Evolutionary conservation across 2,113 vertebrate genomes (phyloP).

Genomic region (Sphaerodactylus townsendi): DNA sequence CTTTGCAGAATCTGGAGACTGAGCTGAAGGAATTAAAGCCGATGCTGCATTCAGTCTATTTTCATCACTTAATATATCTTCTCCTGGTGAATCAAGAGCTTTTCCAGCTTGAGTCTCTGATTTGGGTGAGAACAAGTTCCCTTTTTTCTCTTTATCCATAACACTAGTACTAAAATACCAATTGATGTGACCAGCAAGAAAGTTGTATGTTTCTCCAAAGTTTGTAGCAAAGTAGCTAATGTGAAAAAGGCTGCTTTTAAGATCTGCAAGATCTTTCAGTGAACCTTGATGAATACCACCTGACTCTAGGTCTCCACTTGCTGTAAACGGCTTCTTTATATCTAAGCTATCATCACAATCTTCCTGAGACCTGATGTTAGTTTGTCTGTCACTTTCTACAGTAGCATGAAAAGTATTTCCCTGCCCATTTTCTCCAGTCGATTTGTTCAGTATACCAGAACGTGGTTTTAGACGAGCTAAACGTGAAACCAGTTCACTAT

Average conservation of each 20-base stretch:
- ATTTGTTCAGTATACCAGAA: slow-evolving; percentile 67
- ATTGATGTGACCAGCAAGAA: slow-evolving; percentile 89
- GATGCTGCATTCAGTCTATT: slow-evolving; percentile 36
- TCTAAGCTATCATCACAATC: slow-evolving; percentile 48
- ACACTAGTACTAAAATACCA: slow-evolving; percentile 82
- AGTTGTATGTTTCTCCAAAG: slow-evolving; percentile 90
- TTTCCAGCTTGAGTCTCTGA: slow-evolving; percentile 40
- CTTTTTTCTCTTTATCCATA: slow-evolving; percentile 71
- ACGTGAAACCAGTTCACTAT: slow-evolving; percentile 85
- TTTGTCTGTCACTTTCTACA: slow-evolving; percentile 63
- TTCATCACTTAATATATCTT: slow-evolving; percentile 13
- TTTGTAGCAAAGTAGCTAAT: slow-evolving; percentile 81
- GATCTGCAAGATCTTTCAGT: slow-evolving; percentile 44
- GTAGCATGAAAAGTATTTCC: slow-evolving; percentile 44
- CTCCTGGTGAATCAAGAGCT: slow-evolving; percentile 35
- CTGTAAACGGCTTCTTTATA: slow-evolving; percentile 50
- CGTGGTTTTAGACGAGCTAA: slow-evolving; percentile 83
- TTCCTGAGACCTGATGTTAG: slow-evolving; percentile 60
- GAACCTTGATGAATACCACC: neutral
- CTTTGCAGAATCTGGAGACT: slow-evolving; percentile 32
- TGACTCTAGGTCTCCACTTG: slow-evolving; percentile 31
- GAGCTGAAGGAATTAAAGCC: slow-evolving; percentile 26
- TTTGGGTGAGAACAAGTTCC: slow-evolving; percentile 42
- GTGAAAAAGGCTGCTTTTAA: slow-evolving; percentile 83
- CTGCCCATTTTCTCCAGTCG: slow-evolving; percentile 54